These are phyloP conservation scores for Ptychobarbus kaznakovi DNA, from an alignment of 2,797 vertebrate genomes.

Conservation along the genomic window DNA sequence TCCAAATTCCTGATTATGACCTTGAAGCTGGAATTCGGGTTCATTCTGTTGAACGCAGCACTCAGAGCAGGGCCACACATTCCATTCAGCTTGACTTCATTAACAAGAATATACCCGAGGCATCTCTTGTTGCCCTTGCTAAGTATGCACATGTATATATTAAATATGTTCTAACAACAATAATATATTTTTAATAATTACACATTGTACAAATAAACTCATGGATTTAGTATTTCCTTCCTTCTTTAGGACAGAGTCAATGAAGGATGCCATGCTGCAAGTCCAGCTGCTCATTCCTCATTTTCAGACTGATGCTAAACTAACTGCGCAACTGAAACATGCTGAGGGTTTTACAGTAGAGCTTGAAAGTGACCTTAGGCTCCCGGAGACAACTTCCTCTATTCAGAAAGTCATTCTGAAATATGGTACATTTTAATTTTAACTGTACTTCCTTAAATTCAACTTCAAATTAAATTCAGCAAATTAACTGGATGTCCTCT, in stretches of 20 bases:
- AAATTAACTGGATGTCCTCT: neutral
- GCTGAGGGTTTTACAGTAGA: constrained; percentile 76
- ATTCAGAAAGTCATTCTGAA: constrained; percentile 80
- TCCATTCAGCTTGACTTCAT: constrained; percentile 84
- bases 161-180: constrained; percentile 1
- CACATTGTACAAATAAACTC: neutral
- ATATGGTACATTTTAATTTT: constrained; percentile 80
- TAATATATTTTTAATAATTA: neutral
- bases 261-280: constrained; percentile 81
- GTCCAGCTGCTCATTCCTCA: constrained; percentile 82
- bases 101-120: constrained; percentile 86
- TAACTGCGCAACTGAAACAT: constrained; percentile 77
- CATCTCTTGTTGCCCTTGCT: constrained; percentile 82
- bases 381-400: constrained; percentile 72
- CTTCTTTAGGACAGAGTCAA: constrained; percentile 75
- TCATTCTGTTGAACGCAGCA: constrained; percentile 77
- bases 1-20: constrained; percentile 84
- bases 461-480: neutral
- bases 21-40: constrained; percentile 85
- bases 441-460: neutral
- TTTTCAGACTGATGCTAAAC: constrained; percentile 77
- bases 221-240: neutral
- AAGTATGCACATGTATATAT: constrained; percentile 79
- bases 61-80: constrained; percentile 76
- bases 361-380: constrained; percentile 80